These are phyloP conservation scores for Caerostris darwini DNA, from an alignment of 1,140 invertebrate species.

Conservation along the genomic window DNA sequence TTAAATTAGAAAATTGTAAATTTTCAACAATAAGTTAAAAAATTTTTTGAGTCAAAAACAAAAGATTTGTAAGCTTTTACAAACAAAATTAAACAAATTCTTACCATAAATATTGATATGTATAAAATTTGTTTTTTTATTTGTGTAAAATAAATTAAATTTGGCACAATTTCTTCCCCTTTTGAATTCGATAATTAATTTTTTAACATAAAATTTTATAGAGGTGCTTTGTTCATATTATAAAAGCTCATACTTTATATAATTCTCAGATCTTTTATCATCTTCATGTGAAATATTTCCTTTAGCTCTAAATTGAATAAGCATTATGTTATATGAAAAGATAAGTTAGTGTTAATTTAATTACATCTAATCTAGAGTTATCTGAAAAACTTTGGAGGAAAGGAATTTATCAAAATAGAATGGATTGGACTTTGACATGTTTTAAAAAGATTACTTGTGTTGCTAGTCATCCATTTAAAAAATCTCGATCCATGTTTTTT, in stretches of 20 bases:
- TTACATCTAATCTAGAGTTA: not conserved
- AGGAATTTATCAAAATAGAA: conserved; percentile 31
- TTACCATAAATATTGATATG: too few relatives aligned
- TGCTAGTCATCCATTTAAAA: not conserved
- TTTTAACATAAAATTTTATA: not conserved
- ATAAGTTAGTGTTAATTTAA: not conserved
- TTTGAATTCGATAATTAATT: too few relatives aligned
- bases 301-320: not conserved
- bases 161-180: not conserved
- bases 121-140: too few relatives aligned
- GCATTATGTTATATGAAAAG: not conserved
- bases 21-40: too few relatives aligned
- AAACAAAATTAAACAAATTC: too few relatives aligned
- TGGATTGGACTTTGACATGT: conserved; percentile 14
- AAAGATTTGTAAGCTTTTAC: too few relatives aligned
- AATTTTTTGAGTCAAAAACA: too few relatives aligned
- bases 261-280: not conserved
- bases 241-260: not conserved
- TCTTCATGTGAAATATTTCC: not conserved
- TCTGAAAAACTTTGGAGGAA: not conserved
- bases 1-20: too few relatives aligned
- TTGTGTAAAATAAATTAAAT: not conserved
- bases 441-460: not conserved
- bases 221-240: not conserved
- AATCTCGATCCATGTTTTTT: not conserved